A percentile compares a stretch with the other conserved stretches of the same genome.
These are phyloP conservation scores for Mamestra brassicae DNA, from an alignment of 2,888 invertebrate species.

Conservation along the genomic window DNA sequence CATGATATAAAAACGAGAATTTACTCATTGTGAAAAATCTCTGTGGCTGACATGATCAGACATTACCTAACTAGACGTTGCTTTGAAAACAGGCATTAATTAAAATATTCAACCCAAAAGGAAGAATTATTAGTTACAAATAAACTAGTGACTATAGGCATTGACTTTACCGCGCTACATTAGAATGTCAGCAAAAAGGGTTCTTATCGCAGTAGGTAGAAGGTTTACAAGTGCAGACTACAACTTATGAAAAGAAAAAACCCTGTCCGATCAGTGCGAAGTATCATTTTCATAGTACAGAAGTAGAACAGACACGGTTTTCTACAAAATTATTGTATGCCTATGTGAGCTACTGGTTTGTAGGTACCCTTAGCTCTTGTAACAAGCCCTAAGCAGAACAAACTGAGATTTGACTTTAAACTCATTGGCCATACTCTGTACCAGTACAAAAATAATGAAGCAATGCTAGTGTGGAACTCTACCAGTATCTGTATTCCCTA, in stretches of 20 bases:
- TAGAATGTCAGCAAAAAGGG: background rate
- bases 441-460: no score
- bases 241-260: background rate
- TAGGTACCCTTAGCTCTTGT: no score
- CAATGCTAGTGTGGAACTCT: no score
- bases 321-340: background rate
- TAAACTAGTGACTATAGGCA: background rate
- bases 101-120: background rate
- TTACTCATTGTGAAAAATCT: no score
- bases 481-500: no score
- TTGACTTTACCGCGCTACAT: background rate
- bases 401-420: no score
- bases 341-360: no score
- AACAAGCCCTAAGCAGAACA: no score
- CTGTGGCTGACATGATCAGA: background rate
- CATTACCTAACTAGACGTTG: background rate
- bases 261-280: background rate
- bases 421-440: no score
- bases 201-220: background rate
- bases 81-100: background rate
- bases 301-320: background rate
- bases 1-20: no score
- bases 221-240: background rate
- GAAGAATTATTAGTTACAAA: background rate
- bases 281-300: background rate